A percentile compares a stretch with the other conserved stretches of the same genome.
phyloP scores from a whole-genome alignment of 2,797 vertebrate genomes.

The Botia almorhae region DNA sequence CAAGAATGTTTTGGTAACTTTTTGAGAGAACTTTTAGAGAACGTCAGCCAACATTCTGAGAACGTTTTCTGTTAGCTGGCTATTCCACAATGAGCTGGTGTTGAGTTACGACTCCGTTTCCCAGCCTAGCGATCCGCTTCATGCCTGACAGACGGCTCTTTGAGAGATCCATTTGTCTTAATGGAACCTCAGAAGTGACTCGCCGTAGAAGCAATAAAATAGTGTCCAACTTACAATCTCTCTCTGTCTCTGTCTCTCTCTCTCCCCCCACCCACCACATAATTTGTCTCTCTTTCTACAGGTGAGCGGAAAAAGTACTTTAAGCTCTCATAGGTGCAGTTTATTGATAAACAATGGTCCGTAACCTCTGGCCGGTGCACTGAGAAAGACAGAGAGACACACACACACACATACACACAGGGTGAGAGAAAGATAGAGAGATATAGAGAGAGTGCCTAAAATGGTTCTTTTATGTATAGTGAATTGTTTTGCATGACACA shows the following conservation, averaged over 20 bases:
- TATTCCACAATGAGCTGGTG: conserved; percentile 36
- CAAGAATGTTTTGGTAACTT: too few relatives aligned
- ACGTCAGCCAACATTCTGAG: too few relatives aligned
- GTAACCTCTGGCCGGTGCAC: conserved; percentile 19
- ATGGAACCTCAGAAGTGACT: conserved; percentile 52
- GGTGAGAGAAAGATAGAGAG: not conserved
- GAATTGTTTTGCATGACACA: too few relatives aligned
- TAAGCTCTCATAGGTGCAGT: conserved; percentile 15
- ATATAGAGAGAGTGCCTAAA: not conserved
- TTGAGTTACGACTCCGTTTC: conserved; percentile 52
- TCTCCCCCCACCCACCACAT: not conserved
- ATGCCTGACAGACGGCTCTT: conserved; percentile 55
- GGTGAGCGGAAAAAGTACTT: conserved; percentile 25
- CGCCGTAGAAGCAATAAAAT: conserved; percentile 53
- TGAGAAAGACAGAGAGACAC: conserved; percentile 27
- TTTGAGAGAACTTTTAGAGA: too few relatives aligned
- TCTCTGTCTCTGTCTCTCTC: conserved; percentile 18
- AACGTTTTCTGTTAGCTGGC: too few relatives aligned
- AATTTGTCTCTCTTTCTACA: conserved; percentile 23
- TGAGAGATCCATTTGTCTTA: conserved; percentile 60
- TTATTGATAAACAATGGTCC: conserved; percentile 33
- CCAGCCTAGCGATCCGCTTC: conserved; percentile 48
- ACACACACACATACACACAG: too few relatives aligned
- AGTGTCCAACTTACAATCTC: conserved; percentile 54
- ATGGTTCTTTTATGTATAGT: not conserved